Evolutionary conservation across 2,888 invertebrate genomes (phyloP), one percentile per base, ranked within the genome.

Genomic region (Brachyopa scutellaris): DNA sequence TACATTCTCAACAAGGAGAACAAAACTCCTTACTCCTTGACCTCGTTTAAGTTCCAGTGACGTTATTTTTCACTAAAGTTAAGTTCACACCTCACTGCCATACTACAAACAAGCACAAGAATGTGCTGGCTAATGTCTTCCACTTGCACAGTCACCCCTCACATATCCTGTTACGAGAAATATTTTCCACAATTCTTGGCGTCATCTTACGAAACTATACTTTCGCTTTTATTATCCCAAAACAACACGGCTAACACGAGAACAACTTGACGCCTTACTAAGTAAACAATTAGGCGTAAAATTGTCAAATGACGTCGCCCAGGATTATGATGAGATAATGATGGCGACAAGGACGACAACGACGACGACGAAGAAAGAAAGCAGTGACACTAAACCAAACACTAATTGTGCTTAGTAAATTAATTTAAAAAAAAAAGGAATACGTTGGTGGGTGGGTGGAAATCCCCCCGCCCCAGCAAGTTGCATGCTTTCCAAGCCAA

Each of bases 371-470:
- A 33, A 9, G 21, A 45, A 33, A 21, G 26, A 21, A 31, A 29
- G 40, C n/a, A n/a, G n/a, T n/a, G 29, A 53, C 29, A 19, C 19
- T 64, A 59, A 38, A 31, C 33, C 47, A 47, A 49, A n/a, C 57
- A 49, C 57, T 61, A 70, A 70, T 70, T 70, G 70, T 51, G 40
- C 31, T 33, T 17, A 59, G 40, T 26, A 62, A 42, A 42, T 72
- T 42, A 42, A 19, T 72, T 72, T 51, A 29, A 49, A 45, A 45
- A 67, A 45, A 11, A 19, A 33, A 5, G 5, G 17, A 33, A 36
- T 8, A 4, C n/a, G n/a, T n/a, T n/a, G n/a, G n/a, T n/a, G n/a
- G n/a, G n/a, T n/a, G n/a, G n/a, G n/a, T n/a, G n/a, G n/a, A n/a
- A n/a, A n/a, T n/a, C n/a, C n/a, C n/a, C n/a, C n/a, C n/a, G n/a